Percentiles rank a stretch among this genome's conserved stretches.
These are phyloP conservation scores for Notiomystis cincta DNA, from an alignment of 2,113 vertebrate species.

Conservation along the genomic window DNA sequence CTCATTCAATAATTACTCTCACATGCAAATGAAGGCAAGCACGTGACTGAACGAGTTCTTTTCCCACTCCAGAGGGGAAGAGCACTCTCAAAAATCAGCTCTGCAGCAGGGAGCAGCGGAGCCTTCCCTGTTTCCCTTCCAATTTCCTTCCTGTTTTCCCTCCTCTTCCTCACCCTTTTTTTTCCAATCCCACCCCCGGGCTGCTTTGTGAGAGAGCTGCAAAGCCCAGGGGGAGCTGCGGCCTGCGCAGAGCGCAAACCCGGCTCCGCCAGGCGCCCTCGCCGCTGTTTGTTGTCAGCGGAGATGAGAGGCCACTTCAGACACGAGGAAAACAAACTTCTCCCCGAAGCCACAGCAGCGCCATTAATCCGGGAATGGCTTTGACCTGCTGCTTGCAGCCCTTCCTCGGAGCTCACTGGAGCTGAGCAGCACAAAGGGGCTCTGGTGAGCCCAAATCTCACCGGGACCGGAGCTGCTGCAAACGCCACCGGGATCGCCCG, in stretches of 20 bases:
- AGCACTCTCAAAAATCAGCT: not conserved
- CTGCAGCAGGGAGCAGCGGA: not conserved
- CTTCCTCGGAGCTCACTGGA: not conserved
- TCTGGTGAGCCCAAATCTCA: not conserved
- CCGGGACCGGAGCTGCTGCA: not conserved
- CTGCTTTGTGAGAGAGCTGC: not conserved
- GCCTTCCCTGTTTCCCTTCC: not conserved
- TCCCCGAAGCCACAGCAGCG: not conserved
- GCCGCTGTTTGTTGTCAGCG: not conserved
- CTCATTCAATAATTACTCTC: not conserved
- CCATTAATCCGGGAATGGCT: not conserved
- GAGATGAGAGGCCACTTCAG: conserved; percentile 10
- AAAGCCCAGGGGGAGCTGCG: not conserved
- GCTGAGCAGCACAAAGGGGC: not conserved
- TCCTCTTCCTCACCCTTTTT: not conserved
- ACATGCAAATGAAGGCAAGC: not conserved
- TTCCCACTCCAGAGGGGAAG: not conserved
- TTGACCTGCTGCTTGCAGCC: not conserved
- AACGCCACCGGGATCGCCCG: not conserved
- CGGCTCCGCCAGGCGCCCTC: not conserved
- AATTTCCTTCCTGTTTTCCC: not conserved
- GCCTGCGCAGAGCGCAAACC: not conserved
- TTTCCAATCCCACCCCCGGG: not conserved
- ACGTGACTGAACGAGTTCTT: not conserved
- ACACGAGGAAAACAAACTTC: conserved; percentile 19